These are phyloP conservation scores for Mirza zaza DNA, from an alignment of 2,113 vertebrate species.

Conservation along the genomic window DNA sequence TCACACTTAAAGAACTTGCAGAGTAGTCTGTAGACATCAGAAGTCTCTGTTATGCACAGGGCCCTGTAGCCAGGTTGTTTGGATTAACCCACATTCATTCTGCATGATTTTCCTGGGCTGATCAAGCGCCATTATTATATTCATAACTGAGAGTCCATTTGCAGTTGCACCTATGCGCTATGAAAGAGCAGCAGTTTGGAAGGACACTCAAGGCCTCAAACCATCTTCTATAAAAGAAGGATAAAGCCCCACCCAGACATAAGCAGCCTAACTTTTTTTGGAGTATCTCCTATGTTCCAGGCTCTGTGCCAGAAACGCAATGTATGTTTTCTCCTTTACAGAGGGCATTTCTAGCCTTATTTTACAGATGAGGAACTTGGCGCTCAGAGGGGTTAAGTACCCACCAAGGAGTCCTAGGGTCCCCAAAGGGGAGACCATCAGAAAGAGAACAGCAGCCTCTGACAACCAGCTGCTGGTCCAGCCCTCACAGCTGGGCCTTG, in stretches of 20 bases:
- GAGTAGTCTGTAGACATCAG: not conserved
- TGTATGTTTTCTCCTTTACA: not conserved
- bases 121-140: not conserved
- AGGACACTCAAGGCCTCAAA: not conserved
- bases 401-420: not conserved
- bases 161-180: accelerated
- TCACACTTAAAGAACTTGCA: not conserved
- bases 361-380: not conserved
- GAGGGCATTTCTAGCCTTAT: not conserved
- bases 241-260: not conserved
- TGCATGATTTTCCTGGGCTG: not conserved
- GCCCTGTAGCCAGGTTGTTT: not conserved
- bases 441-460: not conserved
- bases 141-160: not conserved
- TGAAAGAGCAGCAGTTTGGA: not conserved
- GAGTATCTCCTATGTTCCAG: not conserved
- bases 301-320: not conserved
- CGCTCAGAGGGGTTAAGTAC: not conserved
- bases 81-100: not conserved
- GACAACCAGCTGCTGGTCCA: not conserved
- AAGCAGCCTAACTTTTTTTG: not conserved
- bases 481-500: not conserved
- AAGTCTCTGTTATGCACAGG: not conserved
- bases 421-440: not conserved
- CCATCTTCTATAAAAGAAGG: not conserved